Evolutionary conservation across 2,113 vertebrate species (phyloP), one percentile per base, ranked within the genome.

Genomic region (Lagopus leucura): DNA sequence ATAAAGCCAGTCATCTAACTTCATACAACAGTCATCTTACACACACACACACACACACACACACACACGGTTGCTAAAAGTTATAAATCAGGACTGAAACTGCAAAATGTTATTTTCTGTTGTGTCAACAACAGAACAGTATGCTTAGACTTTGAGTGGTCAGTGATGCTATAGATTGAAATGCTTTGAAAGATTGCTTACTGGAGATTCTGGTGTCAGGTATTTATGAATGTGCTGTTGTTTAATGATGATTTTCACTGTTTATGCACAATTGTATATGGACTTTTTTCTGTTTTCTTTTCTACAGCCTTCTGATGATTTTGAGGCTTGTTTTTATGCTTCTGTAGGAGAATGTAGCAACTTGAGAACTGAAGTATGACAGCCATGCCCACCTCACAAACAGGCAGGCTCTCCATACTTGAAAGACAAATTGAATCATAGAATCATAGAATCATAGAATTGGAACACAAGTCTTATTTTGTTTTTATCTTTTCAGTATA

Each of bases 261-360:
- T 76, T 84, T 30, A 30, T 83, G 80, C 21, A 65, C 27, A 89
- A 6, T 9, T 43, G 21, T 81, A 38, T 86, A 79, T 32, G 47
- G 5, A 3, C 34, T 45, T 61, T 50, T 1, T 83, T 83, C 28
- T 91, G 72, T 34, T 43, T 54, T 78, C 24, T 91, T 95, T 58
- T 45, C 96, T 93, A 20, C 98, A 99, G 99, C 97, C 97, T 99
- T 82, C 70, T 99, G 96, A 99, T 99, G 99, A 98, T 99, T 82
- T 95, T 99, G 90, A 98, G 98, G 64, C 98, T 99, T 73, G 95
- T 99, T 76, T 89, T 99, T 30, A 90, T 97, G 96, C 75, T 98
- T 88, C 90, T 97, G 34, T 98, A 96, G 97, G 65, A 92, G 73
- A 76, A 83, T 4, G 36, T 27, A 90, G 75, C 67, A 86, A 8